Evolutionary conservation across 2,888 invertebrate species (phyloP).

Genomic region (Chrysolina americana): DNA sequence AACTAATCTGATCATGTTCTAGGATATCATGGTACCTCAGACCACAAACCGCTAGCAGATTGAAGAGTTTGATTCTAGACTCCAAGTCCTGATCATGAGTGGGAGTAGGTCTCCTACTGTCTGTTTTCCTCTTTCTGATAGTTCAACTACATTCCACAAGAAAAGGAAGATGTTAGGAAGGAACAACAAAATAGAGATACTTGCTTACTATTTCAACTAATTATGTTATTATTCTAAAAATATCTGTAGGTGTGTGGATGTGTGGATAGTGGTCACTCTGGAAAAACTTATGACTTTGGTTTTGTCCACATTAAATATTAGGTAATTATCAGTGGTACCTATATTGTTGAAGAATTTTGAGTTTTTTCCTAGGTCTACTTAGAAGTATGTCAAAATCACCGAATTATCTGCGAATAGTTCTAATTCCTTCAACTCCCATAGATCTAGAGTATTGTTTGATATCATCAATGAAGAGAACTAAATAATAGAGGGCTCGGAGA

Average conservation of each 20-base stretch:
- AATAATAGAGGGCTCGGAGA: background rate
- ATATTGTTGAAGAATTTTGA: background rate
- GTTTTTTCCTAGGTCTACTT: constrained; percentile 16
- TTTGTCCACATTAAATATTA: constrained; percentile 1
- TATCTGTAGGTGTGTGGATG: background rate
- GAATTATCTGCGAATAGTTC: too few species aligned
- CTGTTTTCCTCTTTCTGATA: constrained; percentile 4
- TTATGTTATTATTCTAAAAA: background rate
- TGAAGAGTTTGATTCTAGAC: background rate
- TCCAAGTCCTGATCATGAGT: background rate
- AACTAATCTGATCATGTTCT: background rate
- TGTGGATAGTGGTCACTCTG: background rate
- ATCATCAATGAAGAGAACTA: background rate
- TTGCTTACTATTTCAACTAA: background rate
- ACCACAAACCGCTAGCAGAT: background rate
- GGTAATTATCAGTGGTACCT: background rate
- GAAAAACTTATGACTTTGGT: constrained; percentile 4
- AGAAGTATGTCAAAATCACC: background rate
- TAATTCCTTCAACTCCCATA: background rate
- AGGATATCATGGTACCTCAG: background rate
- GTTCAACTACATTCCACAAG: background rate
- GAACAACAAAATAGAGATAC: background rate
- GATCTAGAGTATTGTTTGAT: background rate
- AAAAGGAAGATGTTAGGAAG: background rate
- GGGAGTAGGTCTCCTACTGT: background rate